Evolutionary conservation across 2,797 vertebrate genomes (phyloP), one percentile per base, ranked within the genome.

Genomic region (Pogonophryne albipinna): DNA sequence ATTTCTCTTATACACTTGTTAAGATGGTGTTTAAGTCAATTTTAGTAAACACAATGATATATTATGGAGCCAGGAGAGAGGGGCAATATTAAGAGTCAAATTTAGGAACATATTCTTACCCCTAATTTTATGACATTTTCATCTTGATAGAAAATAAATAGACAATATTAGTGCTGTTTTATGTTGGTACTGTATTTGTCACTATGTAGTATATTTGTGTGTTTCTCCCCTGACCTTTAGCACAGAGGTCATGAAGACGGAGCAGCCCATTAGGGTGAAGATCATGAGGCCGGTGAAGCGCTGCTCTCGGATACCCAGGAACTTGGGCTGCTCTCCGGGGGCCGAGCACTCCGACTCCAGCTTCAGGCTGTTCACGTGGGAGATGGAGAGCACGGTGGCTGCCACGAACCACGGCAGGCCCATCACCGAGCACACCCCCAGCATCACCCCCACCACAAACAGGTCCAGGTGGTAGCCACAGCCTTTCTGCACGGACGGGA

Each of bases 231-330:
- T 84, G 89, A 99, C 98, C 97, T 99, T 98, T 6, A 99, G 94
- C 79, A 99, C 82, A 16, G 97, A 98, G 65, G 98, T 99, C 97
- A 99, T 96, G 90, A 99, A 99, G 74, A 99, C 98, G 1, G 98
- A 99, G 74, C 96, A 99, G 66, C 98, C 98, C 98, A 99, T 99
- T 63, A 99, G 96, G 44, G 97, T 76, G 91, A 99, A 99, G 94
- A 99, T 99, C 98, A 99, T 99, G 76, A 99, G 96, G 44, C 98
- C 98, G 0, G 98, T 99, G 91, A 99, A 98, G 78, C 98, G 96
- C 88, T 99, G 98, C 91, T 99, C 98, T 8, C 97, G 91, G 87
- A 99, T 99, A 80, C 98, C 98, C 85, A 99, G 95, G 92, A 99
- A 99, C 88, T 99, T 99, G 38, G 98, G 98, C 92, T 99, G 98